Evolutionary conservation across 2,888 invertebrate genomes (phyloP), one percentile per base, ranked within the genome.

Genomic region (Digitonthophagus gazella): DNA sequence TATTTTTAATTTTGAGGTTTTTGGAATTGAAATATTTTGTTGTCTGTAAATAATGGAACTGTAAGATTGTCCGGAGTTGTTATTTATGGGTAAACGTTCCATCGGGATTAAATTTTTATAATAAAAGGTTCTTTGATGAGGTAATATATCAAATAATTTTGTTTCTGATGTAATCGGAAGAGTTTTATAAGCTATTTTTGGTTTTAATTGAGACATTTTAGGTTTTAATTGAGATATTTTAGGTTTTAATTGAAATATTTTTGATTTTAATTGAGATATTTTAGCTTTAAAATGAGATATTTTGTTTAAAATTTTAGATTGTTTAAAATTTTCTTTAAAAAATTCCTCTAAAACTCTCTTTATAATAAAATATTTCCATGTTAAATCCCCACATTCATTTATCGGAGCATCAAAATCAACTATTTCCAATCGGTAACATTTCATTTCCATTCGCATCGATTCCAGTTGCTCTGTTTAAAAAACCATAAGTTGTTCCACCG

Each of bases 381-480:
- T 96, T 0, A 92, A 90, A 83, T 96, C 96, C 0, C 97, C 97
- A 66, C 93, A 91, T 83, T 98, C 97, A 14, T 86, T 88, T 72
- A 98, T 83, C 0, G 96, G 96, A 0, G 96, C 92, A 80, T 96
- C 95, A 78, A 96, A 97, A 80, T 97, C 97, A 85, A 71, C 84
- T 84, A 0, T 83, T 82, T 8, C 83, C 82, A 72, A 81, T 82
- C 1, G 84, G 80, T 67, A 20, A 65, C 8, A 68, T 66, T 14
- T 57, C 64, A 55, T 67, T 55, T 18, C 63, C 54, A 67, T 74
- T 72, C 5, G 68, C 69, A 61, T 67, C 68, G 57, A 56, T 16
- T 64, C 70, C 71, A 69, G 71, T 77, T 58, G 72, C 67, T 19
- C 80, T 80, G 69, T 79, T 81, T 20, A 79, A 89, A 75, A 91